phyloP scores from a whole-genome alignment of 2,113 vertebrate genomes.

The Eulacestoma nigropectus region DNA sequence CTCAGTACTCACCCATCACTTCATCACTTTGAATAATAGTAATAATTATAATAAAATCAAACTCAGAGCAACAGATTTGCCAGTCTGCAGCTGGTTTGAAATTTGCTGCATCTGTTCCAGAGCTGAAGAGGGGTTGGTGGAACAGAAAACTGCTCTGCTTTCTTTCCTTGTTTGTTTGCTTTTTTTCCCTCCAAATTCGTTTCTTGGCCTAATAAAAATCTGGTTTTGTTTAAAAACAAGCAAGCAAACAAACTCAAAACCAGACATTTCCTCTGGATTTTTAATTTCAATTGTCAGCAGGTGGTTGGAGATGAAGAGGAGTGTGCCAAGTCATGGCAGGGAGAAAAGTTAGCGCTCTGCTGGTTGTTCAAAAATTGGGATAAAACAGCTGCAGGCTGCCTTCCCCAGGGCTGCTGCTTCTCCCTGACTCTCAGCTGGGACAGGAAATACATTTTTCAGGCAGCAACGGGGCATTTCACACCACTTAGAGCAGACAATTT shows the following conservation, averaged over 20 bases:
- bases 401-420: not conserved
- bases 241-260: not conserved
- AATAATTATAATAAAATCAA: not conserved
- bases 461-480: not conserved
- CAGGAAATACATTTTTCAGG: not conserved
- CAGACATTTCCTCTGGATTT: not conserved
- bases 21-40: not conserved
- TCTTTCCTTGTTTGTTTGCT: not conserved
- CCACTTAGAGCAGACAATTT: not conserved
- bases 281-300: slow-evolving; percentile 32
- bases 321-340: not conserved
- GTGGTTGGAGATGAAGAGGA: slow-evolving; percentile 1
- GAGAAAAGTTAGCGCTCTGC: not conserved
- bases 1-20: not conserved
- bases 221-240: not conserved
- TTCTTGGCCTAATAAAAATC: not conserved
- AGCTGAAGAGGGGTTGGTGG: not conserved
- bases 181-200: not conserved
- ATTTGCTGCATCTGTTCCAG: not conserved
- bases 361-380: not conserved
- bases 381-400: not conserved
- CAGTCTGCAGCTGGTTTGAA: not conserved
- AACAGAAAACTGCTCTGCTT: not conserved
- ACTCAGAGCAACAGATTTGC: not conserved
- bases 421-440: not conserved